These are phyloP conservation scores for Pseudonaja textilis DNA, from an alignment of 2,113 vertebrate genomes.

Conservation along the genomic window DNA sequence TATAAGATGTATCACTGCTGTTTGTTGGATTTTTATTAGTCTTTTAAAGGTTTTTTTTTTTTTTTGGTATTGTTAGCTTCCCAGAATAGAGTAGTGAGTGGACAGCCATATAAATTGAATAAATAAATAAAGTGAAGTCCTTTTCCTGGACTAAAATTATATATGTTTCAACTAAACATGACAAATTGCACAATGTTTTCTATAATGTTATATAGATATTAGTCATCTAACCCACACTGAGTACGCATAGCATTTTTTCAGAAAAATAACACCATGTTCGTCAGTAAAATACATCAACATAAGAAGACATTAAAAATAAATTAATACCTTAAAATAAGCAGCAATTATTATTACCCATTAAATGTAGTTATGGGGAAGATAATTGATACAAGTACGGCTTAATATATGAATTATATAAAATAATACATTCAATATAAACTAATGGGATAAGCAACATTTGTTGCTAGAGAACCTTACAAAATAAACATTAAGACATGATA, in stretches of 20 bases:
- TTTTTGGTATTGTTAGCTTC: not conserved
- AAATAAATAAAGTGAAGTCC: not conserved
- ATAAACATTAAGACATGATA: not conserved
- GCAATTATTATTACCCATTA: not conserved
- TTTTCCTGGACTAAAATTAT: not conserved
- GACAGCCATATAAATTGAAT: not conserved
- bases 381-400: not conserved
- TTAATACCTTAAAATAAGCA: not conserved
- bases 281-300: not conserved
- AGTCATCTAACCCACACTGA: not conserved
- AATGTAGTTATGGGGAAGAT: not conserved
- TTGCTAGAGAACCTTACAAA: not conserved
- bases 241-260: not conserved
- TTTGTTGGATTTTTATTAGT: not conserved
- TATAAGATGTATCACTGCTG: not conserved
- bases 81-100: not conserved
- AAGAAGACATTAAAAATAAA: not conserved
- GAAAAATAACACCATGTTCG: not conserved
- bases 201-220: not conserved
- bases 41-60: not conserved
- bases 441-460: not conserved
- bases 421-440: not conserved
- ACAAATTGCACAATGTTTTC: not conserved
- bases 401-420: not conserved
- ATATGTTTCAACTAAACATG: constrained; percentile 11